phyloP scores from a whole-genome alignment of 2,888 invertebrate species.

The Pterostichus madidus region DNA sequence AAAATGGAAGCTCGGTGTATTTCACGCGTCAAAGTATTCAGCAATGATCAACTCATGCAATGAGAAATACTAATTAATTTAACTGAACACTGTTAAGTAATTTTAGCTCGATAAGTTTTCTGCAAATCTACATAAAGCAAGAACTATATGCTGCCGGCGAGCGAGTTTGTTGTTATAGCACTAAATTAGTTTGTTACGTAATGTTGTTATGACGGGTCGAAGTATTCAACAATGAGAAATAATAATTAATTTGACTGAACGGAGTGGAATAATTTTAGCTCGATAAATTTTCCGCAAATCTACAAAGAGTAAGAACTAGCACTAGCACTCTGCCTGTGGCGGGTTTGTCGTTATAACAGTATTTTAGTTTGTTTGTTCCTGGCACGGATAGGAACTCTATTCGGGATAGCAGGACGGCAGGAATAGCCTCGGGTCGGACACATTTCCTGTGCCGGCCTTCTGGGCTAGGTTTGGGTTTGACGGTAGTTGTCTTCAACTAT shows the following conservation, averaged over 20 bases:
- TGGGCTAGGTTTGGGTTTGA: neutral
- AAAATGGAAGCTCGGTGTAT: neutral
- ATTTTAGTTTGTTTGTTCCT: slow-evolving; percentile 47
- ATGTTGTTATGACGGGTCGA: too few species aligned
- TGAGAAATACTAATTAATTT: slow-evolving; percentile 29
- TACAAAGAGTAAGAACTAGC: neutral
- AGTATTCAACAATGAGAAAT: too few species aligned
- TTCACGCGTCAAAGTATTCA: slow-evolving; percentile 15
- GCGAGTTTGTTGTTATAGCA: slow-evolving; percentile 10
- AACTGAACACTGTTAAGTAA: slow-evolving; percentile 24
- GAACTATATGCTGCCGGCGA: neutral
- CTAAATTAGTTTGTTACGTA: slow-evolving; percentile 47
- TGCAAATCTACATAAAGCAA: neutral
- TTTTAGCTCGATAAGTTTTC: neutral
- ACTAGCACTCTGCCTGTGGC: neutral
- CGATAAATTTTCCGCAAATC: too few species aligned
- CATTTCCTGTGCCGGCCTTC: slow-evolving; percentile 40
- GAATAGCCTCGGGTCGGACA: slow-evolving; percentile 46
- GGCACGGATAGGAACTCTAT: slow-evolving; percentile 1
- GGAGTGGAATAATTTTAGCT: too few species aligned
- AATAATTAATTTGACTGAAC: too few species aligned
- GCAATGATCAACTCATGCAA: slow-evolving; percentile 27
- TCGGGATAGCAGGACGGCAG: neutral
- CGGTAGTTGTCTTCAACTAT: slow-evolving; percentile 57
- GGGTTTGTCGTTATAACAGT: slow-evolving; percentile 29